A percentile compares a stretch with the other conserved stretches of the same genome.
phyloP scores from a whole-genome alignment of 2,797 vertebrate genomes.

The Pseudomugil gertrudae region DNA sequence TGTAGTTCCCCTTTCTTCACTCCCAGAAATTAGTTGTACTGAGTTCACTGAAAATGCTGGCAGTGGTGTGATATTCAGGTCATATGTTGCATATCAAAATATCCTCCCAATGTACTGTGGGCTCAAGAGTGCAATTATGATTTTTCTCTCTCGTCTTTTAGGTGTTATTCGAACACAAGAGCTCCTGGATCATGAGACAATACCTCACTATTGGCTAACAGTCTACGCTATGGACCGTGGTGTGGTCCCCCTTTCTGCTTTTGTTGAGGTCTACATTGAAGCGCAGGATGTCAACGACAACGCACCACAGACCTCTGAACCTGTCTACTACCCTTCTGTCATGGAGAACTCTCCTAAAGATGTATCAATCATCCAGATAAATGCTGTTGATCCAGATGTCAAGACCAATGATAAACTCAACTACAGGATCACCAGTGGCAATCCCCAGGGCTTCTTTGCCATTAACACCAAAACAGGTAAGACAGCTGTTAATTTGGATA shows the following conservation, averaged over 20 bases:
- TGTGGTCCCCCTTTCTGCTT: conserved; percentile 92
- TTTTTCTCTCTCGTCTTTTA: conserved; percentile 50
- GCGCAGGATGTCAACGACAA: conserved; percentile 98
- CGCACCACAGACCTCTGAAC: conserved; percentile 91
- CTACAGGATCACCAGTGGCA: conserved; percentile 95
- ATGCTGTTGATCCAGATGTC: conserved; percentile 92
- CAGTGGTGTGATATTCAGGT: conserved; percentile 16
- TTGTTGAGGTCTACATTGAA: conserved; percentile 92
- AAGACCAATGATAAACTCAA: conserved; percentile 89
- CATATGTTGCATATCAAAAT: conserved; percentile 22
- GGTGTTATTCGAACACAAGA: conserved; percentile 92
- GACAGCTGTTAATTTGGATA: conserved; percentile 36
- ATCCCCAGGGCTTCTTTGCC: conserved; percentile 96
- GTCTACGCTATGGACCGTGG: conserved; percentile 93
- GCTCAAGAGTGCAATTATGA: conserved; percentile 17
- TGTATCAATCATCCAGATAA: conserved; percentile 91
- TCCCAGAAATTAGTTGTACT: conserved; percentile 20
- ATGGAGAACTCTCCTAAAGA: conserved; percentile 96
- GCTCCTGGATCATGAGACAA: conserved; percentile 91
- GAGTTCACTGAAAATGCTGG: conserved; percentile 21
- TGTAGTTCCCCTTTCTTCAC: conserved; percentile 17
- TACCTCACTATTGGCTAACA: conserved; percentile 94
- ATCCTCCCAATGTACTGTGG: not conserved
- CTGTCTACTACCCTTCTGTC: conserved; percentile 94
- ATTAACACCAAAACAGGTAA: conserved; percentile 92